These are phyloP conservation scores for Tiliacea citrago DNA, from an alignment of 2,888 invertebrate genomes.

Conservation along the genomic window DNA sequence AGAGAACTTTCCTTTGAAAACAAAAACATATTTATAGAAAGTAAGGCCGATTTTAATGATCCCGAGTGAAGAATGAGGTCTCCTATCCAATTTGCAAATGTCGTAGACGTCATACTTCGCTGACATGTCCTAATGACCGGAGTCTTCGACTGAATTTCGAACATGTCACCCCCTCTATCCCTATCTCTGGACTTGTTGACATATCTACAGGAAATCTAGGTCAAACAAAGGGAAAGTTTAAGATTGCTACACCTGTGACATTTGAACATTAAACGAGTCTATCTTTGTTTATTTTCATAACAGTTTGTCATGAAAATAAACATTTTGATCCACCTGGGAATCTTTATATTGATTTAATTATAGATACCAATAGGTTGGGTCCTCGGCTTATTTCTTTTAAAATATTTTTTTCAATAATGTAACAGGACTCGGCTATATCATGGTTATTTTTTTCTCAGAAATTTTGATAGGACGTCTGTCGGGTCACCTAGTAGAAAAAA, in stretches of 20 bases:
- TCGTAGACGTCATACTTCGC: slow-evolving; percentile 10
- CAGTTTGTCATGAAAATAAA: not conserved
- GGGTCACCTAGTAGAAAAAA: too few relatives aligned
- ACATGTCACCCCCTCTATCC: slow-evolving; percentile 26
- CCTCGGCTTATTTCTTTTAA: not conserved
- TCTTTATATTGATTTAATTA: not conserved
- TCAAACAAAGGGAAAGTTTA: slow-evolving; percentile 16
- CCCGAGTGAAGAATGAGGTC: slow-evolving; percentile 13
- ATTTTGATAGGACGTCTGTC: too few relatives aligned
- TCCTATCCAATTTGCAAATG: slow-evolving; percentile 51
- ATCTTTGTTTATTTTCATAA: not conserved
- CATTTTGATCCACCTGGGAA: not conserved
- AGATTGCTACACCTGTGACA: not conserved
- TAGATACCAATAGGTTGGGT: too few relatives aligned
- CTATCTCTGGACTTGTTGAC: slow-evolving; percentile 33
- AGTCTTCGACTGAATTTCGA: slow-evolving; percentile 11
- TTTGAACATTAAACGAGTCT: not conserved
- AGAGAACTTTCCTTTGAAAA: not conserved
- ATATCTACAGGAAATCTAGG: slow-evolving; percentile 43
- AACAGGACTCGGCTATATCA: too few relatives aligned
- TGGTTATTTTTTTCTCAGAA: too few relatives aligned
- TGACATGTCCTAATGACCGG: slow-evolving; percentile 53
- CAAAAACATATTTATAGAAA: not conserved
- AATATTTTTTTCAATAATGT: too few relatives aligned
- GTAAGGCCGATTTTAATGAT: slow-evolving; percentile 27